These are phyloP conservation scores for Eulemur macaco DNA, from an alignment of 2,113 vertebrate species.

Conservation along the genomic window DNA sequence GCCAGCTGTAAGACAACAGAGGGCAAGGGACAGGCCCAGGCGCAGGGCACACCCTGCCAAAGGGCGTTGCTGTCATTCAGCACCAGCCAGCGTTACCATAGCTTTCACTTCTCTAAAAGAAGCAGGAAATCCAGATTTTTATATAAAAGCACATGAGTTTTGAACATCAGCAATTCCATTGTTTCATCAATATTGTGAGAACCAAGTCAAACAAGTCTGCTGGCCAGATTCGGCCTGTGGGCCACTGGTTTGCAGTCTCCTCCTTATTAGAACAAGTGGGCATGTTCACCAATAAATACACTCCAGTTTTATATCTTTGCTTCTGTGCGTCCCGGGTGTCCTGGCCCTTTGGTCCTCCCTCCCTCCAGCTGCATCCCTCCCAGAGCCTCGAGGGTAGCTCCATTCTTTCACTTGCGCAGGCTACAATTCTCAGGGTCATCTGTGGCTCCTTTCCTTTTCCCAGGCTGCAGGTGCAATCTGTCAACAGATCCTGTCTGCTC, in stretches of 20 bases:
- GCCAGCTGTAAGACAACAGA: not conserved
- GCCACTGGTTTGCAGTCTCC: not conserved
- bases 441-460: not conserved
- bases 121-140: not conserved
- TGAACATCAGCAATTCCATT: not conserved
- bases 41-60: not conserved
- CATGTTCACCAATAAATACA: not conserved
- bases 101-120: not conserved
- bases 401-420: not conserved
- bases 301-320: not conserved
- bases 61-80: not conserved
- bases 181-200: not conserved
- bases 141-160: not conserved
- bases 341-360: not conserved
- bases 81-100: not conserved
- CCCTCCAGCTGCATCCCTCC: not conserved
- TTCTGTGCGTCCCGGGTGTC: not conserved
- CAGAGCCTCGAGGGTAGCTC: not conserved
- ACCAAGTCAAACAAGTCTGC: not conserved
- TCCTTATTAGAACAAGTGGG: not conserved
- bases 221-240: not conserved
- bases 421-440: not conserved
- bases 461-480: not conserved
- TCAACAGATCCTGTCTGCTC: not conserved
- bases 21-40: fast-evolving